Percentiles rank a stretch among this genome's conserved stretches.
phyloP scores from a whole-genome alignment of 2,113 vertebrate genomes.

The Cariama cristata region DNA sequence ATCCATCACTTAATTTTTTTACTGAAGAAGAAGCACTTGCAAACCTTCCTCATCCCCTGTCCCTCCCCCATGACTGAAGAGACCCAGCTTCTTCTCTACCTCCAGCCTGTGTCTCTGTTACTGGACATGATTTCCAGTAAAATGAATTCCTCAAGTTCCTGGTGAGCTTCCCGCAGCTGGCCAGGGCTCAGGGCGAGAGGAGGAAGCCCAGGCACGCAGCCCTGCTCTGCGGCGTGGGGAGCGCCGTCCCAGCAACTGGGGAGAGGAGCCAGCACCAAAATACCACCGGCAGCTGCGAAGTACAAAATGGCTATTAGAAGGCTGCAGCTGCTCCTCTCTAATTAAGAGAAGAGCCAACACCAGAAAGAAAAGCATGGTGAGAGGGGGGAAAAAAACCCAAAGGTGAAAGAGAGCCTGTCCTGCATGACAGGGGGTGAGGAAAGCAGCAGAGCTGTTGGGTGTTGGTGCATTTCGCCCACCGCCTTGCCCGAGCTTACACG shows the following conservation, averaged over 20 bases:
- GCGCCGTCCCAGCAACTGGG: neutral
- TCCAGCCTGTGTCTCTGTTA: neutral
- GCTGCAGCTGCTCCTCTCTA: conserved; percentile 16
- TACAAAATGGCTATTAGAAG: neutral
- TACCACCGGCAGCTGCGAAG: neutral
- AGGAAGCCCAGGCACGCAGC: neutral
- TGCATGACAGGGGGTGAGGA: fast-evolving
- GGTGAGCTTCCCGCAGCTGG: neutral
- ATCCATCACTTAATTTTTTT: neutral
- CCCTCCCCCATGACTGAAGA: neutral
- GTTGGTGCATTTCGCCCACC: neutral
- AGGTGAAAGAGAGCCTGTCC: neutral
- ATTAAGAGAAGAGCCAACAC: neutral
- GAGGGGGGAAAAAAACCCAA: neutral
- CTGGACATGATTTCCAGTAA: neutral
- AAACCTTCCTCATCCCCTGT: neutral
- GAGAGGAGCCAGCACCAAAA: neutral
- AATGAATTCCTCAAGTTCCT: neutral
- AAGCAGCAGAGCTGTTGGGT: neutral
- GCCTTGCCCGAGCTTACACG: neutral
- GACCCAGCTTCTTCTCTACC: neutral
- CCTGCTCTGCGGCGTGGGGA: fast-evolving
- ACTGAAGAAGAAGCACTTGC: neutral
- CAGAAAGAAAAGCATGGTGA: neutral
- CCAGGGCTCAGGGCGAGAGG: neutral